Base-by-base conservation (phyloP, 2,888 invertebrate species). In the Gari tellinella region DNA sequence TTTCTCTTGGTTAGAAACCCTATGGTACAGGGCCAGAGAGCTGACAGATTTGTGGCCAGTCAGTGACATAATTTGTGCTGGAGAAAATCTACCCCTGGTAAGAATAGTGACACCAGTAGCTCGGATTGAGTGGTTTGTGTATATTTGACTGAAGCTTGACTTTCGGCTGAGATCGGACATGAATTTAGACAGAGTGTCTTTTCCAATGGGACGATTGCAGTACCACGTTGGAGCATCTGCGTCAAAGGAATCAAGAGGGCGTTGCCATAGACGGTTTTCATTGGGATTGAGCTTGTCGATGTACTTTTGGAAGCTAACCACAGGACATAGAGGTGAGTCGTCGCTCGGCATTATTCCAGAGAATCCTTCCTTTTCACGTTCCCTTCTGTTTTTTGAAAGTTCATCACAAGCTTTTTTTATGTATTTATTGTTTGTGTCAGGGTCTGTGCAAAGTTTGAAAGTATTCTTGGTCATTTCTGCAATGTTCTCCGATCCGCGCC, bases 391-490 rank as follows among this genome's bases (percentile, higher is more conserved):
- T 55, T 55, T 55, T 12, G 53, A 38, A 2, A 55, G 21, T 38
- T 55, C 53, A 55, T 55, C 53, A 37, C 19, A 10, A 37, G 31
- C 19, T 40, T 55, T 55, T 14, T 19, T 10, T n/a, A 61, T 25
- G 23, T 51, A 61, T 51, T 26, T 15, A 8, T 14, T 49, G 4
- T 51, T 51, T 26, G 51, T 23, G 14, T 37, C 45, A 58, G 57
- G 23, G 2, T 7, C 7, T 2, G 45, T 1, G n/a, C n/a, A n/a
- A 31, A 65, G n/a, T 17, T 19, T 26, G 31, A 65, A 65, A 21
- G 51, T 65, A 1, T 57, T 43, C 45, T 57, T 57, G 41, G 51
- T 57, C 57, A 65, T 65, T 14, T 49, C 38, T 15, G n/a, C 43
- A 51, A 65, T 65, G n/a, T 65, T 57, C 40, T 57, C 57, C 19